Percentiles rank a stretch among this genome's conserved stretches.
These are phyloP conservation scores for Oostethus manadensis DNA, from an alignment of 2,113 vertebrate genomes.

Conservation along the genomic window DNA sequence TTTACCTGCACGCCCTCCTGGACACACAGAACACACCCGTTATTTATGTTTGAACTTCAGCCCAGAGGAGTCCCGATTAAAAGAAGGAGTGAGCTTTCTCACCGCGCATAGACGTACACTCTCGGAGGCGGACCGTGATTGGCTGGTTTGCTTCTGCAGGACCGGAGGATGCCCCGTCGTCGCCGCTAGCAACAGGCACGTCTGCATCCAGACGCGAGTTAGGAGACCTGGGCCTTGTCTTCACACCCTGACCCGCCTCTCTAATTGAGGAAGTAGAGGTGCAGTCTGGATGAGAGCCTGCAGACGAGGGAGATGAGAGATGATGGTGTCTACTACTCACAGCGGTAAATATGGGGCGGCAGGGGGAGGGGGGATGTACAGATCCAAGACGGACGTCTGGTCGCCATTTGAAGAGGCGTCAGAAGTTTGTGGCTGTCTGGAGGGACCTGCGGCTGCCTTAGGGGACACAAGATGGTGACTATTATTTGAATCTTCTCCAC, in stretches of 20 bases:
- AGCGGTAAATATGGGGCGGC: constrained; percentile 79
- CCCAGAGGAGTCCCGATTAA: not conserved
- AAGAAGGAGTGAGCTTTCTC: constrained; percentile 16
- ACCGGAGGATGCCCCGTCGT: constrained; percentile 37
- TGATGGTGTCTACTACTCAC: constrained; percentile 46
- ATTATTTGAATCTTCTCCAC: too few species aligned
- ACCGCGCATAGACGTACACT: constrained; percentile 78
- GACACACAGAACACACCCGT: not conserved
- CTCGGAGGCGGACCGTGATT: constrained; percentile 76
- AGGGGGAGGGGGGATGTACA: constrained; percentile 88
- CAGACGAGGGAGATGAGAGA: too few species aligned
- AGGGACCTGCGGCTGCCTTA: constrained; percentile 68
- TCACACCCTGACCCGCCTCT: constrained; percentile 66
- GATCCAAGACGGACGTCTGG: constrained; percentile 83
- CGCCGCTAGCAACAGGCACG: constrained; percentile 62
- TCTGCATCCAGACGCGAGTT: constrained; percentile 87
- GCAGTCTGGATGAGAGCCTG: not conserved
- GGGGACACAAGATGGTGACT: constrained; percentile 2
- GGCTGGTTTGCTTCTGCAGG: not conserved
- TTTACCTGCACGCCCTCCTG: constrained; percentile 71
- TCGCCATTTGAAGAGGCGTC: constrained; percentile 75
- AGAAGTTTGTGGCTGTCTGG: constrained; percentile 60
- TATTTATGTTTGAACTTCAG: not conserved
- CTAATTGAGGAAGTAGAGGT: constrained; percentile 13
- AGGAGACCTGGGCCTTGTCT: constrained; percentile 77